Evolutionary conservation across 1,140 invertebrate species (phyloP), one percentile per base, ranked within the genome.

Genomic region (Ylistrum balloti): DNA sequence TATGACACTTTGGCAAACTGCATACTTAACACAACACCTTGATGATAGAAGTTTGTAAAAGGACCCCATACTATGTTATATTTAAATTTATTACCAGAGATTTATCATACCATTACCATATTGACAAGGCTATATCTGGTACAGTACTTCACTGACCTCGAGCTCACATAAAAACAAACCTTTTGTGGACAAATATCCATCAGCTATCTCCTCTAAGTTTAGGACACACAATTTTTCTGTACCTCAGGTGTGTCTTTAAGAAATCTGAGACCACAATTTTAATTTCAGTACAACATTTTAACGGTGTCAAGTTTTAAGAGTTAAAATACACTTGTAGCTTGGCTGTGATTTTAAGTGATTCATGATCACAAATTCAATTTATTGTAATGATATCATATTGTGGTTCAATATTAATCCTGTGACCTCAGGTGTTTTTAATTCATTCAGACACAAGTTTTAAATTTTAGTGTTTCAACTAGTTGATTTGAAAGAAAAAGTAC

Each of bases 221-320:
- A 22, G n/a, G 3, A 74, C 56, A 74, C 56, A 74, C 56, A 74
- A n/a, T 74, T 74, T 28, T 5, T 3, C 5, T n/a, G 56, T 74
- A 74, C 56, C 56, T 74, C 56, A 74, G 56, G 56, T 74, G 56
- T 11, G 17, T 9, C 2, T 5, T 74, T 74, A 74, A 74, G 56
- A n/a, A 74, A 74, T 74, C 28, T n/a, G 5, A 74, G 56, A 74
- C 17, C 56, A 74, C 56, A 74, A 17, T 28, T 74, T 74, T 74
- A 74, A 74, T 74, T 74, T 74, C n/a, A 74, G 22, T n/a, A 28
- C n/a, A 74, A 74, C 56, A 74, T 74, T 74, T 74, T 74, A 74
- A 74, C 56, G 56, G 56, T 28, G 56, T 74, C 56, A 74, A 74
- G 56, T 74, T n/a, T n/a, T 74, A 74, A 74, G 20, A n/a, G 56